Evolutionary conservation across 1,140 invertebrate species (phyloP).

Genomic region (Calycopis cecrops): DNA sequence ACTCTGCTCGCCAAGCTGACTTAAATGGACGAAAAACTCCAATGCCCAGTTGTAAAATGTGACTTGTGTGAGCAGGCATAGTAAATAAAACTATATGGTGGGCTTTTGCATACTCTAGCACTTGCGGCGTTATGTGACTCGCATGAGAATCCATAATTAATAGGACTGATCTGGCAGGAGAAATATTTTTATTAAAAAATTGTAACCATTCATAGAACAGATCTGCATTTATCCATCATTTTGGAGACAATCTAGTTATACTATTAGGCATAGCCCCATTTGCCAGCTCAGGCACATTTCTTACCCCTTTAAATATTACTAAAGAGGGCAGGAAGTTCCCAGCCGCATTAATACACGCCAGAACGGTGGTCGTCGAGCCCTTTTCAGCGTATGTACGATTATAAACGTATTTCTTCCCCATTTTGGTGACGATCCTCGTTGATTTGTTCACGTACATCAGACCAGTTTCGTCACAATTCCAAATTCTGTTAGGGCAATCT

Average conservation of each 20-base stretch:
- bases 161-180: constrained; percentile 40
- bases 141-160: constrained; percentile 63
- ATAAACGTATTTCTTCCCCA: constrained; percentile 9
- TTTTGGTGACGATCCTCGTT: constrained; percentile 3
- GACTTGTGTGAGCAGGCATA: constrained; percentile 14
- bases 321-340: constrained; percentile 7
- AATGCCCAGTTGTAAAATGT: constrained; percentile 14
- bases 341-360: constrained; percentile 6
- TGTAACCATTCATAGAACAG: constrained; percentile 24
- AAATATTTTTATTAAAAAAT: constrained; percentile 22
- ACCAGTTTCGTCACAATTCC: background rate
- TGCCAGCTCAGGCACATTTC: constrained; percentile 8
- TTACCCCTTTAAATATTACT: constrained; percentile 12
- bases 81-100: constrained; percentile 14
- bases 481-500: background rate
- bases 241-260: constrained; percentile 15
- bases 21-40: constrained; percentile 4
- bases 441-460: background rate
- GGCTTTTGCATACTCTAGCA: constrained; percentile 21
- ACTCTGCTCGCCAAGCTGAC: constrained; percentile 1
- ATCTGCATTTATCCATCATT: constrained; percentile 19
- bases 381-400: constrained; percentile 12
- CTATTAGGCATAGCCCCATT: constrained; percentile 12
- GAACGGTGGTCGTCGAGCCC: constrained; percentile 6
- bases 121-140: constrained; percentile 34